These are phyloP conservation scores for Channallabes apus DNA, from an alignment of 2,797 vertebrate genomes.

Conservation along the genomic window DNA sequence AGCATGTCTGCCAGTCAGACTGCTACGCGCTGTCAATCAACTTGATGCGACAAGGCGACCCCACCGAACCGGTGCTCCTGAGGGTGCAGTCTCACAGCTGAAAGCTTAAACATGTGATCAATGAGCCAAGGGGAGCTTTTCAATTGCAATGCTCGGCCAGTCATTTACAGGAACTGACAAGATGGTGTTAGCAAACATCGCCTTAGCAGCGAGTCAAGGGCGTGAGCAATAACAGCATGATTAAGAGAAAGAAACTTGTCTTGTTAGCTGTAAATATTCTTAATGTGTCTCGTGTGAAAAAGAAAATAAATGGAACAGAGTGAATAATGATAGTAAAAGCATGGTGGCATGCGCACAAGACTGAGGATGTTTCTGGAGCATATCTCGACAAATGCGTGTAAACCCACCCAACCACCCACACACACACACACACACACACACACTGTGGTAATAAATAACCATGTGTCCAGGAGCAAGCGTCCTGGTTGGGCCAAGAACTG, in stretches of 20 bases:
- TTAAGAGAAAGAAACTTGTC: neutral
- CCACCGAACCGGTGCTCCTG: slow-evolving; percentile 8
- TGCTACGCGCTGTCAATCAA: slow-evolving; percentile 38
- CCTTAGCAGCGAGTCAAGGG: neutral
- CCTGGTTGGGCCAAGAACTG: slow-evolving; percentile 6
- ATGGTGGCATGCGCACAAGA: slow-evolving; percentile 1
- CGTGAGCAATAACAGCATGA: neutral
- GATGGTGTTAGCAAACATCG: neutral
- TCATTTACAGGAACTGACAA: slow-evolving; percentile 11
- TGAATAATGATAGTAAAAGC: neutral
- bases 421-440: neutral
- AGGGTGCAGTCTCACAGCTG: slow-evolving; percentile 21
- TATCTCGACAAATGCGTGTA: slow-evolving; percentile 17
- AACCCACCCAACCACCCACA: neutral
- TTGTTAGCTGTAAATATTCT: neutral
- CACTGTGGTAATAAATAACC: neutral
- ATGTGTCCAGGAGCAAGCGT: neutral
- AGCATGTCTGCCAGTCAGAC: slow-evolving; percentile 34
- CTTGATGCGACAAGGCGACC: slow-evolving; percentile 2
- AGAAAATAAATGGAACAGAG: slow-evolving; percentile 9
- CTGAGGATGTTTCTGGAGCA: slow-evolving; percentile 8
- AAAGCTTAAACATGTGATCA: neutral
- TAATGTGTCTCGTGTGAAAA: neutral
- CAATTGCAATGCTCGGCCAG: neutral
- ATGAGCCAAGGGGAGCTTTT: neutral